Evolutionary conservation across 2,888 invertebrate species (phyloP), one percentile per base, ranked within the genome.

Genomic region (Campopleginae sp.): DNA sequence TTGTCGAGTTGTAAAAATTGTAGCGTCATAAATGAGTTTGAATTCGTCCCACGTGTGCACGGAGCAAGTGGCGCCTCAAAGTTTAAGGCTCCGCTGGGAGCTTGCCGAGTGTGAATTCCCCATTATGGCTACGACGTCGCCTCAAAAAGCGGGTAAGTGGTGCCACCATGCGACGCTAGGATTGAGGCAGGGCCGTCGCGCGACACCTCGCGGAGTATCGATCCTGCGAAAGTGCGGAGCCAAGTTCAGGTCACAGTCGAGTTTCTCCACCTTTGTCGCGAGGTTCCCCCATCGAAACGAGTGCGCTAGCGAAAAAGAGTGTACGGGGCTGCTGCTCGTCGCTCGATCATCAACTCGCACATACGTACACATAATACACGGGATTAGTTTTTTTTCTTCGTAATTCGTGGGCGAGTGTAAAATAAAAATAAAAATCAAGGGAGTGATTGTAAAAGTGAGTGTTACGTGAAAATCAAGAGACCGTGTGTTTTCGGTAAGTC

Each of bases 241-340:
- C 87, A 89, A 90, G 89, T 92, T 91, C 91, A 90, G 71, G 66
- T 71, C 75, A 61, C 86, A 88, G 87, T 89, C 75, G 88, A 89
- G 88, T 91, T 89, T 90, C 90, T 89, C 89, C 87, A 89, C 90
- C 89, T 90, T 91, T 90, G 87, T 89, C 89, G 89, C 87, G 87
- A 88, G 87, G 89, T 87, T 87, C 87, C 80, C 81, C 80, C 54
- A 61, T 66, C 77, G 63, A 44, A 58, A 63, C 46, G 66, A 66
- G 80, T 80, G 31, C 42, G 65, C 46, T 63, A 61, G 74, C 63
- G 10, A 74, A 77, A 51, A 68, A 54, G 70, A 61, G 51, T 61
- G 61, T 66, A 46, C 48, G 75, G 61, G 65, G 38, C 70, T 51
- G 58, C 23, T 71, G 31, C 46, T 70, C 70, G 70, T 46, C 44